Percentiles rank a stretch among this genome's conserved stretches.
Evolutionary conservation across 2,888 invertebrate genomes (phyloP).

Genomic region (Aporophyla nigra): DNA sequence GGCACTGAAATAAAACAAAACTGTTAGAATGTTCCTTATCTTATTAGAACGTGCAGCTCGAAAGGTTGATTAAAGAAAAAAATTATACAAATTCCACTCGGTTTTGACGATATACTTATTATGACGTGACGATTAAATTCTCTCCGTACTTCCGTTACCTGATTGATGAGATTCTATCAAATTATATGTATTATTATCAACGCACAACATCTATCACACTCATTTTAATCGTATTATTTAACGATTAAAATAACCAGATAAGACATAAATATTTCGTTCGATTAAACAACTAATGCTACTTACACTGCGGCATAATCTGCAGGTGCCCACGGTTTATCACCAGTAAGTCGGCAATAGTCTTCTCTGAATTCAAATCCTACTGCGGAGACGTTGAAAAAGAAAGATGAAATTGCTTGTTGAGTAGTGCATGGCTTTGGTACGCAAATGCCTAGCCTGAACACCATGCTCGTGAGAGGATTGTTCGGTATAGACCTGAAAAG

Average conservation of each 20-base stretch:
- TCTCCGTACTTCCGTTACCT: not conserved
- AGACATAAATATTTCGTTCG: not conserved
- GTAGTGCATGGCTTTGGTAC: slow-evolving; percentile 58
- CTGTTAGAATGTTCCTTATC: not conserved
- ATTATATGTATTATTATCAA: not conserved
- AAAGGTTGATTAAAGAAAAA: not conserved
- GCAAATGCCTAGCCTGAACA: slow-evolving; percentile 51
- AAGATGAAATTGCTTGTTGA: slow-evolving; percentile 46
- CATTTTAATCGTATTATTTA: no score
- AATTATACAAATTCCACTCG: not conserved
- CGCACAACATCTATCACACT: not conserved
- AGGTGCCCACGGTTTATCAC: slow-evolving; percentile 51
- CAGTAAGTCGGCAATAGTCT: slow-evolving; percentile 47
- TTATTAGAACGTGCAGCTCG: no score
- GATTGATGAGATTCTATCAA: not conserved
- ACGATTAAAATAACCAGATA: slow-evolving; percentile 2
- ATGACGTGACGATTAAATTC: not conserved
- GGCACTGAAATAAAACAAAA: slow-evolving; percentile 39
- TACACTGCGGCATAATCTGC: slow-evolving; percentile 51
- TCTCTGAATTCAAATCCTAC: slow-evolving; percentile 49
- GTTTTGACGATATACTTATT: no score
- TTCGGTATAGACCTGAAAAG: slow-evolving; percentile 40
- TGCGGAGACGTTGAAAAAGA: slow-evolving; percentile 47
- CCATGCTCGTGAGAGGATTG: slow-evolving; percentile 25
- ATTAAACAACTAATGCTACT: slow-evolving; percentile 21